phyloP scores from a whole-genome alignment of 2,797 vertebrate species.

The Decapterus maruadsi region DNA sequence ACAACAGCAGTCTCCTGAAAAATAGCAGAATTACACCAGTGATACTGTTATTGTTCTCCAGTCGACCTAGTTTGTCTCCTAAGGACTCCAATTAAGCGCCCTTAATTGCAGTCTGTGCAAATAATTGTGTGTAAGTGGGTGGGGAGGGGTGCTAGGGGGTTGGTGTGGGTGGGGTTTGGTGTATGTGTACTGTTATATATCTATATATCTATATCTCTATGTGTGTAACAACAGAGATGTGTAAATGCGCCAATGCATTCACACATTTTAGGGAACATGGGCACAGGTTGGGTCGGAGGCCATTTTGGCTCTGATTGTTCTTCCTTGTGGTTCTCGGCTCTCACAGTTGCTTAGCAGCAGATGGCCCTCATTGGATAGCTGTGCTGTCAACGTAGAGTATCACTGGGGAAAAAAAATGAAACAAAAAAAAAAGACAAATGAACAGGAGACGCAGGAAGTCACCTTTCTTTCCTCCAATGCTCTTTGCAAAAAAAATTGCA shows the following conservation, averaged over 20 bases:
- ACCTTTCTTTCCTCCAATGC: slow-evolving; percentile 19
- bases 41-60: slow-evolving; percentile 79
- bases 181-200: slow-evolving; percentile 72
- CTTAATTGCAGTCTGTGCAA: slow-evolving; percentile 83
- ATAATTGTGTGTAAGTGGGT: slow-evolving; percentile 71
- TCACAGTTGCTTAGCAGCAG: slow-evolving; percentile 80
- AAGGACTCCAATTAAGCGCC: slow-evolving; percentile 81
- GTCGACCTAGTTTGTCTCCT: slow-evolving; percentile 77
- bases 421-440: no score
- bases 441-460: slow-evolving; percentile 70
- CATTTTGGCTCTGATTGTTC: slow-evolving; percentile 75
- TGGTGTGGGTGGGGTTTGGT: slow-evolving; percentile 37
- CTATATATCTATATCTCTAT: slow-evolving; percentile 54
- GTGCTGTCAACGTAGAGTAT: slow-evolving; percentile 81
- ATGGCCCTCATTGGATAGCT: slow-evolving; percentile 73
- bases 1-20: slow-evolving; percentile 75
- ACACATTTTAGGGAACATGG: slow-evolving; percentile 86
- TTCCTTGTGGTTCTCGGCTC: slow-evolving; percentile 80
- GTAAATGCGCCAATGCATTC: slow-evolving; percentile 83
- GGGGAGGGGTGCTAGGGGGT: slow-evolving; percentile 41
- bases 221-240: slow-evolving; percentile 82
- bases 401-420: slow-evolving; percentile 62
- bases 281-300: slow-evolving; percentile 83
- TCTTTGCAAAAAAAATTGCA: slow-evolving; percentile 28
- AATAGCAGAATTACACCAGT: slow-evolving; percentile 73